Conservation (phyloP, 1,140 invertebrate genomes). For the Cotesia glomerata region DNA sequence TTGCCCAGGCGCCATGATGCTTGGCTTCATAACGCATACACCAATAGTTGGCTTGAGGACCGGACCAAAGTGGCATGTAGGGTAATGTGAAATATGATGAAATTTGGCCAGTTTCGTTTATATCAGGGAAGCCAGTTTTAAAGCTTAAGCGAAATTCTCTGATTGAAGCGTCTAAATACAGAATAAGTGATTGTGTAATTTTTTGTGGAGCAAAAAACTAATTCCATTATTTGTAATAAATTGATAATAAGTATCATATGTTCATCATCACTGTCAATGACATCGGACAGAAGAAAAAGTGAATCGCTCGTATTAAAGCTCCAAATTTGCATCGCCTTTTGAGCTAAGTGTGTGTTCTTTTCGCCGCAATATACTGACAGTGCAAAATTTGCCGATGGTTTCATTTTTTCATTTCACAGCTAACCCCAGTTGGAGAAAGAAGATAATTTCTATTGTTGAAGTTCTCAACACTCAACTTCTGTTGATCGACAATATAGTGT, state of each 20-base stretch:
- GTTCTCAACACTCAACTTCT: slow-evolving; percentile 21
- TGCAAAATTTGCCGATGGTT: slow-evolving; percentile 45
- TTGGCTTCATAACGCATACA: slow-evolving; percentile 33
- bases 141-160: background rate
- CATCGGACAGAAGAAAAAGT: slow-evolving; percentile 38
- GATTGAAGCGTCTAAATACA: slow-evolving; percentile 27
- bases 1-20: slow-evolving; percentile 34
- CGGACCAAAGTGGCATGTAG: slow-evolving; percentile 20
- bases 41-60: slow-evolving; percentile 28
- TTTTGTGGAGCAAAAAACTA: slow-evolving; percentile 38
- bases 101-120: slow-evolving; percentile 18
- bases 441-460: slow-evolving; percentile 35
- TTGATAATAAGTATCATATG: slow-evolving; percentile 35
- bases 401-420: slow-evolving; percentile 36
- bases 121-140: background rate
- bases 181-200: slow-evolving; percentile 28
- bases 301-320: slow-evolving; percentile 37
- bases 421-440: slow-evolving; percentile 38
- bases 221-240: slow-evolving; percentile 42
- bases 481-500: slow-evolving; percentile 17
- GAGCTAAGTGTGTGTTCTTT: slow-evolving; percentile 33
- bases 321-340: slow-evolving; percentile 45
- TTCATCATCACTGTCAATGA: slow-evolving; percentile 31
- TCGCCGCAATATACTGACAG: slow-evolving; percentile 29
- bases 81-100: slow-evolving; percentile 33